phyloP scores from a whole-genome alignment of 2,113 vertebrate genomes.

The Coregonus clupeaformis region DNA sequence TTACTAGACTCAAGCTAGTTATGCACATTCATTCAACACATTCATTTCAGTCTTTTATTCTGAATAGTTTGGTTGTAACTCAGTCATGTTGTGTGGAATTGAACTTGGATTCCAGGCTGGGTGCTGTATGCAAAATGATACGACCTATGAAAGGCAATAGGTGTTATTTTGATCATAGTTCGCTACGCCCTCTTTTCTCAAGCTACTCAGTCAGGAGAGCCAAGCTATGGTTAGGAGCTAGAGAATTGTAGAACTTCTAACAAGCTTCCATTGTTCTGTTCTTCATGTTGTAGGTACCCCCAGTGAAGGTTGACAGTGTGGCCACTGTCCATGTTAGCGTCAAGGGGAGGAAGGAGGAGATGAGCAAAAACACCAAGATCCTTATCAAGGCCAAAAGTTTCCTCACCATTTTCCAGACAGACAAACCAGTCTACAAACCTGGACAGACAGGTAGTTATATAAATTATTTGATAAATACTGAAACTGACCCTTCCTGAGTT shows the following conservation, averaged over 20 bases:
- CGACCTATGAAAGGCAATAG: constrained; percentile 4
- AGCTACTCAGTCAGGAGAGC: constrained; percentile 13
- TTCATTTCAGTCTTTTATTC: too few relatives aligned
- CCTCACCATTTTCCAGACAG: constrained; percentile 63
- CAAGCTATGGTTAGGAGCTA: neutral
- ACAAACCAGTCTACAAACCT: constrained; percentile 76
- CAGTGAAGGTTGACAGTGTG: constrained; percentile 29
- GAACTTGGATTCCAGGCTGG: neutral
- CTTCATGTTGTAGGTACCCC: constrained; percentile 58
- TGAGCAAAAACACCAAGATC: constrained; percentile 53
- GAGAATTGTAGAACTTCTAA: neutral
- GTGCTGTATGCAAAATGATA: constrained; percentile 14
- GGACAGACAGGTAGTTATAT: constrained; percentile 64
- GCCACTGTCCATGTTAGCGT: constrained; percentile 43
- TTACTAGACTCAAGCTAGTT: too few relatives aligned
- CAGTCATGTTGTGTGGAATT: neutral
- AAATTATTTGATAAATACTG: neutral
- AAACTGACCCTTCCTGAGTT: too few relatives aligned
- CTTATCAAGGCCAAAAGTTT: constrained; percentile 45
- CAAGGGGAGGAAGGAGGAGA: neutral
- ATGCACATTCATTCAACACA: neutral
- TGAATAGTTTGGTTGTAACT: too few relatives aligned
- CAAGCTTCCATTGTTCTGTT: neutral
- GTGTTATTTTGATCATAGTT: constrained; percentile 32
- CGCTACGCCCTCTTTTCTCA: constrained; percentile 23